Base-by-base conservation (phyloP, 2,113 vertebrate species). In the Misgurnus mizolepis region DNA sequence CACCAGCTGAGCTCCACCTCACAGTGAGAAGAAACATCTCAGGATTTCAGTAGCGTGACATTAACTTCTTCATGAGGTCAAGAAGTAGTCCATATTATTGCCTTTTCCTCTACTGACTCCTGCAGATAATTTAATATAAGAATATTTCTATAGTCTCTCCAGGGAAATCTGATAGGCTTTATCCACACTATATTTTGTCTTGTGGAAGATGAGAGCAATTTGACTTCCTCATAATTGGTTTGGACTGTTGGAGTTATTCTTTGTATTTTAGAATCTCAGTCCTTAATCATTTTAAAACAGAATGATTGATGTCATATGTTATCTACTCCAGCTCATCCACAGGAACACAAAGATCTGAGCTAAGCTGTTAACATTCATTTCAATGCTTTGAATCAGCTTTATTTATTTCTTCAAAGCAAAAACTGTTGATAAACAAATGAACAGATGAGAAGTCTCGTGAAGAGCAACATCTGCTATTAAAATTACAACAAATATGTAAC, bases 91-190 rank as follows among this genome's bases (percentile, higher is more conserved):
- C 79, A 75, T 73, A 84, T 83, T 78, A 78, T 86, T 87, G 88
- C 79, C 86, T 80, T 3, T 53, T 76, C 50, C 76, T 79, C 78
- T 76, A 78, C 86, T 69, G 47, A 17, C 68, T 41, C 56, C 79
- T 78, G 49, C 53, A 65, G 90, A 90, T 90, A 91, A 92, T 88
- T 89, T 87, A 90, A 91, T 90, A 85, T 87, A 88, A 83, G 49
- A 89, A 90, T 88, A 92, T 88, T 83, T 82, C 88, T 73, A 67
- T 70, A 83, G 88, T 89, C 91, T 84, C 87, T 89, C 86, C 85
- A 43, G 82, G 80, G 92, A 90, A 91, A 92, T 82, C 50, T 22
- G 90, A 93, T 91, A 92, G 80, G 47, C 78, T 90, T 92, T 87
- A 91, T 91, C 90, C 85, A 70, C 78, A 34, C 85, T 83, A 80